phyloP scores from a whole-genome alignment of 2,113 vertebrate species.

The Pica pica region DNA sequence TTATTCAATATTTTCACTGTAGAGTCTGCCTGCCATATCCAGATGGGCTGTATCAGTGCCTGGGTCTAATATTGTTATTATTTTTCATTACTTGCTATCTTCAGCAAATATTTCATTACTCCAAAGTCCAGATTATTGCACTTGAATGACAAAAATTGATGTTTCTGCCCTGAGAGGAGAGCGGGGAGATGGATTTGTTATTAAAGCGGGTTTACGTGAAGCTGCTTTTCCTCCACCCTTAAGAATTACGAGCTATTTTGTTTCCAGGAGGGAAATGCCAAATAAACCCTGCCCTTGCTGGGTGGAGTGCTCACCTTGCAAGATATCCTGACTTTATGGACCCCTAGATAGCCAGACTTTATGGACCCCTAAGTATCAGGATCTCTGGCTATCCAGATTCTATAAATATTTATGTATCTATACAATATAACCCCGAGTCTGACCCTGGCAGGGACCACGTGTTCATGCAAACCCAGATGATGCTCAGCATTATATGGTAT shows the following conservation, averaged over 20 bases:
- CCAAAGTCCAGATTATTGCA: not conserved
- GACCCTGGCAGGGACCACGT: not conserved
- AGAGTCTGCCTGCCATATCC: not conserved
- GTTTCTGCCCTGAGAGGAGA: not conserved
- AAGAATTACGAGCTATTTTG: not conserved
- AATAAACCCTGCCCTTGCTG: not conserved
- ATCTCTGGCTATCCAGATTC: not conserved
- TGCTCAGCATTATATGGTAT: not conserved
- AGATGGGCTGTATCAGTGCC: not conserved
- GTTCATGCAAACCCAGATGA: not conserved
- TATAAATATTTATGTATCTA: not conserved
- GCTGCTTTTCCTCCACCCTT: not conserved
- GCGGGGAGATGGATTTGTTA: not conserved
- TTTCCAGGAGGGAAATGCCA: not conserved
- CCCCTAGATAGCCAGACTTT: not conserved
- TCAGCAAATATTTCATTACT: not conserved
- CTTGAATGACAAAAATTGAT: not conserved
- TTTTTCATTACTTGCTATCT: not conserved
- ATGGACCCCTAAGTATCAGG: not conserved
- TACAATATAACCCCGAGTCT: not conserved
- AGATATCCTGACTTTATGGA: not conserved
- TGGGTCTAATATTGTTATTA: not conserved
- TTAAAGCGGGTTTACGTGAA: not conserved
- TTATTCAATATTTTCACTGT: not conserved
- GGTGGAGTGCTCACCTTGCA: not conserved